Base-by-base conservation (phyloP, 2,113 vertebrate genomes). In the Aramus guarauna region DNA sequence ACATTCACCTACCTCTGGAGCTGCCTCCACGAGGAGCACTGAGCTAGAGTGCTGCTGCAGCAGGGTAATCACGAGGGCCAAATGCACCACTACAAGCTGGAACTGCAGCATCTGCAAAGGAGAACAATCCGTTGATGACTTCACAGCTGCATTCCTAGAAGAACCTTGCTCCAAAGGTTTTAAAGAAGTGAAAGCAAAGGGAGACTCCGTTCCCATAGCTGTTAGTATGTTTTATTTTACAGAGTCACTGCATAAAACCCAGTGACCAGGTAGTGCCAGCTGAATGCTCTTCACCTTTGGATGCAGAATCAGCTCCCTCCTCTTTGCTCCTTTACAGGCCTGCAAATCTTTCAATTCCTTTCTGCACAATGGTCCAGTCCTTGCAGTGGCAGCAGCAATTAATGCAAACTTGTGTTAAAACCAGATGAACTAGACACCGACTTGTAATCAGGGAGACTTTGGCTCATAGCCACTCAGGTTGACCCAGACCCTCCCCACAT, bases 91-190 rank as follows among this genome's bases (percentile, higher is more conserved):
- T 26, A 76, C 30, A 48, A 94, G 45, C 92, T 96, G 98, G 89
- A 97, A 80, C 74, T 96, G 94, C 96, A 97, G 85, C 98, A 98
- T 98, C 98, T 98, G 94, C 53, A 86, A 96, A 84, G 10, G 47
- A 96, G 22, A 96, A 22, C 59, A 64, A 56, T 11, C n/a, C 56
- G 2, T 62, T 69, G 75, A n/a, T 23, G 15, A 30, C 6, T 56
- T 37, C 59, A 43, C 20, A 71, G 37, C 15, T 55, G 74, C 27
- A 5, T 36, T 43, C 47, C 50, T 30, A 13, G 5, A 23, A 32
- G 12, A 80, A 24, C 7, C 17, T 55, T 16, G 3, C 32, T 90
- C 81, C 50, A 55, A 17, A 69, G 30, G 16, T 48, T 59, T 69
- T 52, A 9, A 67, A 71, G 13, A 48, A 60, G 12, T n/a, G 30